These are phyloP conservation scores for Microcebus ravelobensis DNA, from an alignment of 2,113 vertebrate genomes.

Conservation along the genomic window DNA sequence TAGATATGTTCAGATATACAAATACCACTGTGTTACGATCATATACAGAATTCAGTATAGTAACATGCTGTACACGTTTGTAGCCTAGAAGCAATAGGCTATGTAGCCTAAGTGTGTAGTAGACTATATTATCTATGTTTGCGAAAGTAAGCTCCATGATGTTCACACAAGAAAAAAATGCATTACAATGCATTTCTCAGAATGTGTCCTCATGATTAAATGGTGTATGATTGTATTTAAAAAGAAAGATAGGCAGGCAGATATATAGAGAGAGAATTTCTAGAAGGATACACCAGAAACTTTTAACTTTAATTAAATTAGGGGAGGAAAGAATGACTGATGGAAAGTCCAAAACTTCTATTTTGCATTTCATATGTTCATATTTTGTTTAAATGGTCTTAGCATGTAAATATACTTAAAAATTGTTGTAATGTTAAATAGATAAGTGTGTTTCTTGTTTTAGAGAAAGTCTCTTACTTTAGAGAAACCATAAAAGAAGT, in stretches of 20 bases:
- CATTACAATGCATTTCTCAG: background rate
- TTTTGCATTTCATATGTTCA: background rate
- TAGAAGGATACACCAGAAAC: background rate
- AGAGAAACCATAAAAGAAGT: background rate
- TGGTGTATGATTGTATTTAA: background rate
- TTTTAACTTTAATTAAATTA: background rate
- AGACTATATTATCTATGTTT: background rate
- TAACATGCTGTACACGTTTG: background rate
- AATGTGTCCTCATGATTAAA: background rate
- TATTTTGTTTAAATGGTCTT: background rate
- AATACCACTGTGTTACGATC: background rate
- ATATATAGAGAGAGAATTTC: background rate
- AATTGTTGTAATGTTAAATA: background rate
- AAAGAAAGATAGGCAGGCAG: background rate
- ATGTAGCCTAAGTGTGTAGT: background rate
- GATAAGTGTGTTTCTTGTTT: background rate
- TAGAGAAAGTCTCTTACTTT: background rate
- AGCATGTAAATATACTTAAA: background rate
- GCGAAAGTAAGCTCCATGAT: background rate
- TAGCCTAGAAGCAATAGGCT: background rate
- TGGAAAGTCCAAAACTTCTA: background rate
- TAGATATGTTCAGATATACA: background rate
- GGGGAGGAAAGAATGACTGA: background rate
- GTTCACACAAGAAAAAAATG: background rate
- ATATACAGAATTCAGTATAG: background rate